Evolutionary conservation across 2,797 vertebrate species (phyloP).

Genomic region (Tauraco hartlaubi): DNA sequence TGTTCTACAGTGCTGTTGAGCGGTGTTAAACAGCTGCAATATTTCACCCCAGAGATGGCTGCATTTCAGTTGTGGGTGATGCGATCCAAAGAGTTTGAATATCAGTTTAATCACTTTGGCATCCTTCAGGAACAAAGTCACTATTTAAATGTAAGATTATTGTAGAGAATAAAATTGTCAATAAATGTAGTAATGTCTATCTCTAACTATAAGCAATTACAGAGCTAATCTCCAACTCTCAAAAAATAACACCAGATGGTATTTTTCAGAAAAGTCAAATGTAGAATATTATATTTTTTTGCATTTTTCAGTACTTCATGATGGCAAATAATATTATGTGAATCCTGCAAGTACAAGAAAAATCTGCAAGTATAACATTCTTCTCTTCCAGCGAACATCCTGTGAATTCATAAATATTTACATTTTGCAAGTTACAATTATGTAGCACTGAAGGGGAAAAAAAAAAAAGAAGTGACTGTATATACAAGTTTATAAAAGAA

Average conservation of each 20-base stretch:
- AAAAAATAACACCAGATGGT: conserved; percentile 80
- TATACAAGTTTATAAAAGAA: conserved; percentile 80
- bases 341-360: conserved; percentile 79
- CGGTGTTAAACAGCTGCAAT: conserved; percentile 59
- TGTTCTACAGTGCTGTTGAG: background rate
- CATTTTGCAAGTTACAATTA: conserved; percentile 85
- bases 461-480: conserved; percentile 58
- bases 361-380: conserved; percentile 83
- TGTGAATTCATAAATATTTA: conserved; percentile 88
- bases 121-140: conserved; percentile 60
- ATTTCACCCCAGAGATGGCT: conserved; percentile 66
- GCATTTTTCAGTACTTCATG: conserved; percentile 70
- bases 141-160: conserved; percentile 70
- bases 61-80: conserved; percentile 50
- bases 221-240: conserved; percentile 71
- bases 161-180: conserved; percentile 67
- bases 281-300: conserved; percentile 78
- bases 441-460: conserved; percentile 71
- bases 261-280: conserved; percentile 80
- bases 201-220: conserved; percentile 76
- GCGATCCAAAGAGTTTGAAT: conserved; percentile 57
- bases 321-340: conserved; percentile 79
- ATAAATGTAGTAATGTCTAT: conserved; percentile 74
- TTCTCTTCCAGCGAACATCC: conserved; percentile 80
- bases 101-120: conserved; percentile 68